phyloP scores from a whole-genome alignment of 2,888 invertebrate genomes.

The Drosophila seclusa region DNA sequence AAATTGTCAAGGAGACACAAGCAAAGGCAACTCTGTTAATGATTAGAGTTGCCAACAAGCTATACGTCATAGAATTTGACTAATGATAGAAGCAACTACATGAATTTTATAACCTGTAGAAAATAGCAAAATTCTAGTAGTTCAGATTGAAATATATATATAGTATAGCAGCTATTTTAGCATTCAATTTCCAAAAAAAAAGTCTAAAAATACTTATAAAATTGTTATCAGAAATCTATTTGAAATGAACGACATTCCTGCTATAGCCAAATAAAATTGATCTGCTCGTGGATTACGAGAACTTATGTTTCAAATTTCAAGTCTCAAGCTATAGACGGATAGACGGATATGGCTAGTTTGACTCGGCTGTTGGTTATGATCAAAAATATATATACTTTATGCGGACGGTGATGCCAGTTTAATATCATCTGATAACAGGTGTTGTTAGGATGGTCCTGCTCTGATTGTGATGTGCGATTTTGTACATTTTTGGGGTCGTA shows the following conservation, averaged over 20 bases:
- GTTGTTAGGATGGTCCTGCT: too few relatives aligned
- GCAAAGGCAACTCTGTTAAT: constrained; percentile 14
- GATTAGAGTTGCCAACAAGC: constrained; percentile 6
- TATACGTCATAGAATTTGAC: neutral
- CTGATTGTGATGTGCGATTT: too few relatives aligned
- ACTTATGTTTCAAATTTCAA: neutral
- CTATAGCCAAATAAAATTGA: neutral
- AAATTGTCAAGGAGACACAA: constrained; percentile 6
- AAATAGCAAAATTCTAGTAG: too few relatives aligned
- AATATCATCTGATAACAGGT: neutral
- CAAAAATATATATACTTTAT: neutral
- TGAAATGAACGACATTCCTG: neutral
- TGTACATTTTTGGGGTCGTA: neutral
- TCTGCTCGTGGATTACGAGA: neutral
- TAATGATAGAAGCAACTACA: neutral
- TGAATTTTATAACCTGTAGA: too few relatives aligned
- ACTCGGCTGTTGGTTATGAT: neutral
- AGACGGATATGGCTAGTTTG: neutral
- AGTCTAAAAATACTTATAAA: neutral
- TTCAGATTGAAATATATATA: too few relatives aligned
- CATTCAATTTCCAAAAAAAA: too few relatives aligned
- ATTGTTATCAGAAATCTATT: neutral
- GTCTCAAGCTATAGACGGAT: too few relatives aligned
- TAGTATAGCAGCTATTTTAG: too few relatives aligned
- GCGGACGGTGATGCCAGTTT: neutral